phyloP scores from a whole-genome alignment of 2,113 vertebrate genomes.

The Aspiorhynchus laticeps region DNA sequence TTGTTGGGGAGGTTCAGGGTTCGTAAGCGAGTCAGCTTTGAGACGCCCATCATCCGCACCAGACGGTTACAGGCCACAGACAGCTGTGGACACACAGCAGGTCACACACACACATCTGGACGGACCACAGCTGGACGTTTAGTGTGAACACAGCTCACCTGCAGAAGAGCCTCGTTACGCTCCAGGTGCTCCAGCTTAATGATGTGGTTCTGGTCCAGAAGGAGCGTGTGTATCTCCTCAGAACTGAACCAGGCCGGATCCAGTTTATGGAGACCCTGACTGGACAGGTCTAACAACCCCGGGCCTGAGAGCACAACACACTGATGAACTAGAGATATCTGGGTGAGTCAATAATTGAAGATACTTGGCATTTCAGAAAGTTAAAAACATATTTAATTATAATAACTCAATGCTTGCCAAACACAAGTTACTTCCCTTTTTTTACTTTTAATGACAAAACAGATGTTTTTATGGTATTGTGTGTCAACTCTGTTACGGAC shows the following conservation, averaged over 20 bases:
- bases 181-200: slow-evolving; percentile 96
- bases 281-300: slow-evolving; percentile 84
- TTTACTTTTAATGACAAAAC: too few species aligned
- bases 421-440: too few species aligned
- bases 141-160: slow-evolving; percentile 72
- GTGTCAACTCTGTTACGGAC: too few species aligned
- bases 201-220: slow-evolving; percentile 94
- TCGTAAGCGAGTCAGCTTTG: slow-evolving; percentile 82
- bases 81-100: slow-evolving; percentile 73
- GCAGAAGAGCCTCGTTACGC: slow-evolving; percentile 82
- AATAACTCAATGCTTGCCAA: too few species aligned
- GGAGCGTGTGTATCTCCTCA: slow-evolving; percentile 84
- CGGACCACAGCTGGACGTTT: rapidly evolving
- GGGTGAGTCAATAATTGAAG: too few species aligned
- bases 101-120: not conserved
- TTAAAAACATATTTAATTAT: too few species aligned
- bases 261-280: slow-evolving; percentile 86
- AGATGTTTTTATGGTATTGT: too few species aligned
- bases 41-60: slow-evolving; percentile 96
- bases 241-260: slow-evolving; percentile 79
- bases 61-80: slow-evolving; percentile 93
- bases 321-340: not conserved
- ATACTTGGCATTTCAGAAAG: too few species aligned
- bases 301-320: slow-evolving; percentile 70
- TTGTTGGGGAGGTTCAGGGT: slow-evolving; percentile 94